phyloP scores from a whole-genome alignment of 2,888 invertebrate genomes.

The Pteria penguin region DNA sequence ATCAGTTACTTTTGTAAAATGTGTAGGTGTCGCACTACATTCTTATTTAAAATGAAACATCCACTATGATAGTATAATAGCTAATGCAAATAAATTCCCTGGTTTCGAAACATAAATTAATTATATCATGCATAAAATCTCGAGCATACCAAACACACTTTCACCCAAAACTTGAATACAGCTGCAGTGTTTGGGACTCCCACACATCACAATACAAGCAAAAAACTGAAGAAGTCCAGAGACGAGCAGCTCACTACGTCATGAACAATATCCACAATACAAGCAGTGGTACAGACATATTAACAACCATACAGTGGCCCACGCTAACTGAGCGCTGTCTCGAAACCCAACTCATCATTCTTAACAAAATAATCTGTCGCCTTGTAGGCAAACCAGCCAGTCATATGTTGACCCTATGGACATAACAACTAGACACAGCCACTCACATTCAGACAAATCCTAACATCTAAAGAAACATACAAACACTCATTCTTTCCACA shows the following conservation, averaged over 20 bases:
- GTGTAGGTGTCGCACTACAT: neutral
- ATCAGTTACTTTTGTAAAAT: neutral
- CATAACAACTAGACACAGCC: neutral
- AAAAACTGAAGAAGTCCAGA: neutral
- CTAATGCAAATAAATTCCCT: neutral
- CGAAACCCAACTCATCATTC: neutral
- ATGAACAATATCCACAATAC: neutral
- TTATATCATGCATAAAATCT: neutral
- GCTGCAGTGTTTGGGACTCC: neutral
- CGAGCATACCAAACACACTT: neutral
- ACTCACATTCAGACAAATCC: neutral
- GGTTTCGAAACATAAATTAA: neutral
- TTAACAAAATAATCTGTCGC: slow-evolving; percentile 2
- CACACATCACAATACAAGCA: neutral
- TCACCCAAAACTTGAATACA: neutral
- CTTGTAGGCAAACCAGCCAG: neutral
- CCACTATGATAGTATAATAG: neutral
- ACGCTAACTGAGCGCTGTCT: neutral
- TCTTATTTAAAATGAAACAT: neutral
- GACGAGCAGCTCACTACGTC: neutral
- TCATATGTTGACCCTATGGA: neutral
- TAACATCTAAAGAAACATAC: neutral
- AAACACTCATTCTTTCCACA: neutral
- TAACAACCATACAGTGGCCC: neutral
- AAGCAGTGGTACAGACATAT: neutral